Percentiles rank a stretch among this genome's conserved stretches.
phyloP scores from a whole-genome alignment of 2,888 invertebrate species.

The Pheosia gnoma region DNA sequence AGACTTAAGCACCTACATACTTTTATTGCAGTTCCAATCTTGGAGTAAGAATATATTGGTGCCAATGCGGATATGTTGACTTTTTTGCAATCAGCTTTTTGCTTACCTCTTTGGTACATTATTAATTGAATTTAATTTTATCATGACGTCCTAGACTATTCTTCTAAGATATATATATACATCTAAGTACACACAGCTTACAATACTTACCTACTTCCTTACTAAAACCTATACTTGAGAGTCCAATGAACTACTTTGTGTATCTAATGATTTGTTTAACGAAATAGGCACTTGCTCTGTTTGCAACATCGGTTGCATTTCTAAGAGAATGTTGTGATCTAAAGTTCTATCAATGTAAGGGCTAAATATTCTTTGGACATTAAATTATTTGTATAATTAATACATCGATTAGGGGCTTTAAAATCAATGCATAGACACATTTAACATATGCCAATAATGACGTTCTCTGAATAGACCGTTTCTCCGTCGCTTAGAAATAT shows the following conservation, averaged over 20 bases:
- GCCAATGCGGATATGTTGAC: not conserved
- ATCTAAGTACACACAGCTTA: no score
- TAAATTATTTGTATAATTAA: no score
- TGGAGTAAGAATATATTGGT: no score
- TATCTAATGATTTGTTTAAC: constrained; percentile 23
- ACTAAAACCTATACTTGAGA: constrained; percentile 8
- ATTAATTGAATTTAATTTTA: not conserved
- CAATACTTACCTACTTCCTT: not conserved
- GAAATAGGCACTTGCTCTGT: constrained; percentile 32
- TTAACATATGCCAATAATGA: no score
- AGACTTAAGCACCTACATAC: not conserved
- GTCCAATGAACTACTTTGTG: constrained; percentile 17
- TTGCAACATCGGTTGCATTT: constrained; percentile 35
- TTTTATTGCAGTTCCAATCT: not conserved
- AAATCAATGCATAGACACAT: no score
- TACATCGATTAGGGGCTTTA: no score
- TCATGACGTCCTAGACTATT: not conserved
- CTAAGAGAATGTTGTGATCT: constrained; percentile 9
- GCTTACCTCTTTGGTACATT: not conserved
- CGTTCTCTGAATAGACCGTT: no score
- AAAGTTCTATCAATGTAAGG: not conserved
- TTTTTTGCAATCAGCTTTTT: constrained; percentile 4
- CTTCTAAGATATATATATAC: no score
- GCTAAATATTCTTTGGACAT: no score
- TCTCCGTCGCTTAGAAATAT: no score